Base-by-base conservation (phyloP, 2,797 vertebrate genomes). In the Sphenopsis melanotis region DNA sequence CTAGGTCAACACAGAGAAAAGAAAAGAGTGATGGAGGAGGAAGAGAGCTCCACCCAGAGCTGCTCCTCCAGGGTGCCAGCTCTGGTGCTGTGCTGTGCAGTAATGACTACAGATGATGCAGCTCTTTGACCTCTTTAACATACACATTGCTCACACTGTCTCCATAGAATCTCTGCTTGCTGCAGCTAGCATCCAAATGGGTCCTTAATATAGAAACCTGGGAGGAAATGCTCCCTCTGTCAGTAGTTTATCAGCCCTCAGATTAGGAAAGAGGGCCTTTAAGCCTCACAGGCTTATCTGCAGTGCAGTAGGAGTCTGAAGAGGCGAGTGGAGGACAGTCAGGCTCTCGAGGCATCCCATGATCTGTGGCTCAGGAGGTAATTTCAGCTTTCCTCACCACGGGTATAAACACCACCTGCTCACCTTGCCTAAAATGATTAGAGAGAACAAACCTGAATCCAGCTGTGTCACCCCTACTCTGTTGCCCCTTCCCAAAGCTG, bases 111-210 rank as follows among this genome's bases (percentile, higher is more conserved):
- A 79, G 83, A 90, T 85, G 94, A 90, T 94, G 92, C 85, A 61
- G 91, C 71, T 97, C 90, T 94, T 93, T 87, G 94, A 96, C 96
- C 95, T 93, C 93, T 84, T 93, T 90, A 87, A 83, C 81, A 77
- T 69, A 81, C 69, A 78, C 91, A 72, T 68, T 87, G 86, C 92
- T 96, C 88, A 91, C 80, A 29, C 68, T 82, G 89, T 59, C 91
- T 91, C 89, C 0, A 0, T 8, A 93, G 87, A 66, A 87, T 84
- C 66, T 83, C 63, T 81, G 87, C 64, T 65, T 71, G 57, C 93
- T 81, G 85, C 89, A 93, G 68, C 23, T 3, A 85, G 83, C 72
- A 91, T 82, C 86, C 84, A 94, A 94, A 92, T 49, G 55, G 57
- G n/a, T 89, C 80, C 91, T 95, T 78, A 89, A 81, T 84, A 83